Base-by-base conservation (phyloP, 2,113 vertebrate species). In the Anguilla rostrata region DNA sequence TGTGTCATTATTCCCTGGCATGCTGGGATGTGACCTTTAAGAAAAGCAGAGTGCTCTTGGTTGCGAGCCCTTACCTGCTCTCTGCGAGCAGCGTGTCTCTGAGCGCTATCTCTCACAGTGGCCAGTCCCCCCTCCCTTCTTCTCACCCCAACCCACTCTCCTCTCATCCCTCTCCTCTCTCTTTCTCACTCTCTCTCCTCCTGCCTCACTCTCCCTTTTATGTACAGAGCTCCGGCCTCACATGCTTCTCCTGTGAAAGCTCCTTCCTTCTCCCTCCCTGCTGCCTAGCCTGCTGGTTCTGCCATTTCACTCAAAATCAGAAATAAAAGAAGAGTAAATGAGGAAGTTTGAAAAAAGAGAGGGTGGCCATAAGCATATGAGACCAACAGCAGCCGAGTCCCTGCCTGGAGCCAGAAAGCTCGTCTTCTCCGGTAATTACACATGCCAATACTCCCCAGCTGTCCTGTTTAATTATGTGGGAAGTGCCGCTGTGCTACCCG, bases 401-500 rank as follows among this genome's bases (percentile, higher is more conserved):
- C 46, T 22, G 26, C 26, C 66, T 87, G 26, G 14, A 16, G 91
- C 91, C 89, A 91, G 88, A 86, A 85, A 88, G 90, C 90, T 92
- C 87, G 90, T 90, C 89, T 84, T 89, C 78, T 87, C 88, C 90
- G 92, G 90, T 94, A 92, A 93, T 94, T 93, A 92, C 90, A 90
- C 89, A 89, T 91, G 92, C 90, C 91, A 93, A 89, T 89, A 89
- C 89, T 93, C 93, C 91, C 91, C 91, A 90, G 90, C 94, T 92
- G 92, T 89, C 89, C 88, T 86, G 92, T 91, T 91, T 94, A 94
- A 94, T 94, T 94, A 94, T 90, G 85, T 91, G 90, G 87, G 83
- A 85, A 82, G 89, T 90, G 88, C 90, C 86, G 91, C 88, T 85
- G 26, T 89, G 86, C 90, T 12, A 8, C 91, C 92, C 89, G 26